Conservation (phyloP, 2,113 vertebrate genomes). For the Salminus brasiliensis region DNA sequence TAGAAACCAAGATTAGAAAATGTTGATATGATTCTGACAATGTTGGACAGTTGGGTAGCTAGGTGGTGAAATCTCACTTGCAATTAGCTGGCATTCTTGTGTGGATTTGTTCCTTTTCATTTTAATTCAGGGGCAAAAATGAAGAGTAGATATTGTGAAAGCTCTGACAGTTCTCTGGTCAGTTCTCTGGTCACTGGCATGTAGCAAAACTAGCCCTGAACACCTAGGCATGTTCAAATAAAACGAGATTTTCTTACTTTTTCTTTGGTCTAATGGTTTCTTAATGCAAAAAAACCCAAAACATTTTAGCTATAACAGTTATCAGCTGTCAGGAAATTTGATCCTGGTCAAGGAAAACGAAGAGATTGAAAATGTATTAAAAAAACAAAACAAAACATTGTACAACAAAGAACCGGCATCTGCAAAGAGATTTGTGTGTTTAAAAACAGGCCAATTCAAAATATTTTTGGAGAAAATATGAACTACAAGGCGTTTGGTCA, state of each 20-base stretch:
- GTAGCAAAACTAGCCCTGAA: background rate
- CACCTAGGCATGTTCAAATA: background rate
- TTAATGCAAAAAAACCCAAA: slow-evolving; percentile 24
- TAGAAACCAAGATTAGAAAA: background rate
- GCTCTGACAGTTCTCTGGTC: background rate
- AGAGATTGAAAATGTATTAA: background rate
- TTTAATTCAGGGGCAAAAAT: background rate
- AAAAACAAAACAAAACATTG: background rate
- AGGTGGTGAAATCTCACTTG: background rate
- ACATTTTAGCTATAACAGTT: background rate
- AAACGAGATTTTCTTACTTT: slow-evolving; percentile 46
- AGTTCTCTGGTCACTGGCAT: background rate
- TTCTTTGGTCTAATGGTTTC: slow-evolving; percentile 74
- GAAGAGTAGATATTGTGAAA: background rate
- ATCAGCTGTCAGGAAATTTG: background rate
- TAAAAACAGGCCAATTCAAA: slow-evolving; percentile 1
- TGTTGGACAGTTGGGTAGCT: slow-evolving; percentile 4
- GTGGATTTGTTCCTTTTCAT: background rate
- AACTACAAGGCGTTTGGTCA: background rate
- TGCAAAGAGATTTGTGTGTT: slow-evolving; percentile 11
- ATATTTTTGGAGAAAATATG: background rate
- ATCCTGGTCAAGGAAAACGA: background rate
- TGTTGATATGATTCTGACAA: slow-evolving; percentile 10
- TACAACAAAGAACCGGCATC: background rate
- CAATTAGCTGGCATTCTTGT: background rate